Base-by-base conservation (phyloP, 2,888 invertebrate genomes). In the Tetanocera ferruginea region DNA sequence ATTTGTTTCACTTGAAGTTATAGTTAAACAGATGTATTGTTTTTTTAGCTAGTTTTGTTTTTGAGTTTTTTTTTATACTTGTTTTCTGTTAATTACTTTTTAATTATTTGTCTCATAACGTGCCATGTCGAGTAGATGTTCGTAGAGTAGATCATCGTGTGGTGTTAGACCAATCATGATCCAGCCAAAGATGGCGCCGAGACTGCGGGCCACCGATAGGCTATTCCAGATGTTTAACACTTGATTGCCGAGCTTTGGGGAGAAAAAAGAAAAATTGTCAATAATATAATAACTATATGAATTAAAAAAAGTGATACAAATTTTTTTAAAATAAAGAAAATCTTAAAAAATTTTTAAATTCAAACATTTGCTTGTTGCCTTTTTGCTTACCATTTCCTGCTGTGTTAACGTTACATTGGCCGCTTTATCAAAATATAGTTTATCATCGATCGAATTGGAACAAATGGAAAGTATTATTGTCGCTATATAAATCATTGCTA, bases 141-240 rank as follows among this genome's bases (percentile, higher is more conserved):
- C 88, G 81, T 91, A 91, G 14, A 92, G 89, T 82, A 90, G 86
- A 83, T 91, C 92, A 82, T 92, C 91, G 49, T 90, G 88, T 52
- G 91, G 90, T 79, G 90, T 90, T 79, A 92, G 84, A 1, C 92
- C 91, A 57, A 92, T 90, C 85, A 92, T 89, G 64, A 92, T 88
- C 92, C 92, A 92, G 34, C 91, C 91, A 51, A 90, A 86, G 78
- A 92, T 90, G 49, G 92, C 92, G 72, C 91, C 89, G 82, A 91
- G 87, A 76, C 91, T 91, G 64, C 92, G 88, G 83, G 91, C 91
- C 76, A 91, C 88, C 66, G 92, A 92, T 80, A 92, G 83, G 81
- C 91, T 91, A 79, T 90, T 92, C 92, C 92, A 92, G 5, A 90
- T 88, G 51, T 87, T 89, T 71, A 91, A 83, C 77, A 91, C 90